These are phyloP conservation scores for Cecropterus lyciades DNA, from an alignment of 1,140 invertebrate species.

Conservation along the genomic window DNA sequence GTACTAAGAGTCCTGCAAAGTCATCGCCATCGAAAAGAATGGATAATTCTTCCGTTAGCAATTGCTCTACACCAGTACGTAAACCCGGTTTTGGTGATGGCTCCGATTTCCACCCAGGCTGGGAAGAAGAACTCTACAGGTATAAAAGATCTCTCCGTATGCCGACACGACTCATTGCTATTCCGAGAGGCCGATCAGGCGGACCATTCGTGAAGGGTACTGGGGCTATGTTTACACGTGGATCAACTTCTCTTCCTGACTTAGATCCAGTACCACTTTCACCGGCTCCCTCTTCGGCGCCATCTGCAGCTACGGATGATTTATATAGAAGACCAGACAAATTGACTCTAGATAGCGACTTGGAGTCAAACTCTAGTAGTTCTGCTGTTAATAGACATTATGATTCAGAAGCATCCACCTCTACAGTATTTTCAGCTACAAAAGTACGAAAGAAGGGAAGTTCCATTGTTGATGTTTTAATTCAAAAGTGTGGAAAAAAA, in stretches of 20 bases:
- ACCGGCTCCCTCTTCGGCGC: conserved; percentile 86
- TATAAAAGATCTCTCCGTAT: conserved; percentile 92
- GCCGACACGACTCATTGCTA: conserved; percentile 90
- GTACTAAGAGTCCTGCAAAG: conserved; percentile 64
- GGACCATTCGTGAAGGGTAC: conserved; percentile 67
- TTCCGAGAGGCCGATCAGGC: conserved; percentile 84
- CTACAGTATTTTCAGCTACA: conserved; percentile 84
- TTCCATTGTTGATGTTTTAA: conserved; percentile 87
- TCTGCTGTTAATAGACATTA: conserved; percentile 85
- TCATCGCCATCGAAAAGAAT: conserved; percentile 69
- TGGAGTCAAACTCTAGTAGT: conserved; percentile 88
- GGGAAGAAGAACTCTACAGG: conserved; percentile 92
- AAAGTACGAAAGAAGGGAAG: conserved; percentile 83
- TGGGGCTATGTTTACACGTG: conserved; percentile 60
- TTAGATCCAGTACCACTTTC: conserved; percentile 88
- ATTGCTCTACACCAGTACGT: conserved; percentile 67
- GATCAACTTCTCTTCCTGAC: conserved; percentile 90
- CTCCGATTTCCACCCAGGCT: conserved; percentile 90
- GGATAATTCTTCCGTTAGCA: conserved; percentile 61
- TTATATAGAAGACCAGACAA: conserved; percentile 79
- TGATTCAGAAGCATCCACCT: conserved; percentile 88
- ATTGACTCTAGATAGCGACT: conserved; percentile 85
- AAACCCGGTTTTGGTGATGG: conserved; percentile 89
- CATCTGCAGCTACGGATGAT: conserved; percentile 74
- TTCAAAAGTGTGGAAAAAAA: conserved; percentile 86